Evolutionary conservation across 2,888 invertebrate species (phyloP).

Genomic region (Agrilus cyanescens): DNA sequence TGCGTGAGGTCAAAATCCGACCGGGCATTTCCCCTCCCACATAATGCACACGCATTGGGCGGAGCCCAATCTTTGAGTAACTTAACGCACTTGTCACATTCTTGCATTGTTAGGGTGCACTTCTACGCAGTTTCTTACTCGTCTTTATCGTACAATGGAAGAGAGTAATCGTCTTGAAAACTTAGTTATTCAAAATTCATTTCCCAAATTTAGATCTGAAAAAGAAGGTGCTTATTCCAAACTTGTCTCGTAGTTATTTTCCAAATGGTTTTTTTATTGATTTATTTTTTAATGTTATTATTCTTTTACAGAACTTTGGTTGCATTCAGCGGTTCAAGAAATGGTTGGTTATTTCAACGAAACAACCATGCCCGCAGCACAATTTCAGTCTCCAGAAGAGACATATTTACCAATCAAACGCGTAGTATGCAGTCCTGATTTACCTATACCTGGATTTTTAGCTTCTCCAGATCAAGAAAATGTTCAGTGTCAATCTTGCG

Average conservation of each 20-base stretch:
- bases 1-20: constrained; percentile 32
- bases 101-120: constrained; percentile 25
- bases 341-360: constrained; percentile 43
- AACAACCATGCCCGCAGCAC: constrained; percentile 32
- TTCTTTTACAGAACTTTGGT: constrained; percentile 37
- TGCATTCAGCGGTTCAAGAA: constrained; percentile 21
- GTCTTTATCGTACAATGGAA: constrained; percentile 4
- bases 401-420: constrained; percentile 35
- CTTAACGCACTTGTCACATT: constrained; percentile 27
- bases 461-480: constrained; percentile 14
- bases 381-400: constrained; percentile 27
- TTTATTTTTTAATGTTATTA: constrained; percentile 23
- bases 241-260: background rate
- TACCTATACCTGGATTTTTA: constrained; percentile 36
- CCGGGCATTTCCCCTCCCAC: constrained; percentile 24
- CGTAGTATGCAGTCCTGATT: constrained; percentile 48
- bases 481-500: constrained; percentile 35
- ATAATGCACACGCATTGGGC: constrained; percentile 32
- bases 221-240: constrained; percentile 20
- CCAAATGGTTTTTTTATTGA: background rate
- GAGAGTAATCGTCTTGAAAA: constrained; percentile 13
- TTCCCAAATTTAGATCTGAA: constrained; percentile 26
- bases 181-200: constrained; percentile 27
- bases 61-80: constrained; percentile 23
- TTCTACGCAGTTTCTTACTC: constrained; percentile 16